Percentiles rank a stretch among this genome's conserved stretches.
Evolutionary conservation across 2,888 invertebrate species (phyloP).

Genomic region (Phyllotreta striolata): DNA sequence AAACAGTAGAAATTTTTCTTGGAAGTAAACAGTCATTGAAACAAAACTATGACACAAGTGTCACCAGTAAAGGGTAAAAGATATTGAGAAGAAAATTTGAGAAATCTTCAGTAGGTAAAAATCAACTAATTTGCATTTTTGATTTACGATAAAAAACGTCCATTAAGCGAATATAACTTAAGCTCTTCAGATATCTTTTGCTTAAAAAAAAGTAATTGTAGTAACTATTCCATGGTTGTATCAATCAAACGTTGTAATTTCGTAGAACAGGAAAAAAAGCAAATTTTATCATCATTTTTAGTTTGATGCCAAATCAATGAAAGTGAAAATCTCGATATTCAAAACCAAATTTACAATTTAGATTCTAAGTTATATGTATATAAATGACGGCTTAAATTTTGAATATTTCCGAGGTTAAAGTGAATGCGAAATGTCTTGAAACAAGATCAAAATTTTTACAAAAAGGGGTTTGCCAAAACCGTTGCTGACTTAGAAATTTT

Average conservation of each 20-base stretch:
- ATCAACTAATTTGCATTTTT: background rate
- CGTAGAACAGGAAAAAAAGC: conserved; percentile 9
- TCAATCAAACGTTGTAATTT: conserved; percentile 16
- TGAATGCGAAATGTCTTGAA: conserved; percentile 39
- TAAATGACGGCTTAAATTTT: conserved; percentile 44
- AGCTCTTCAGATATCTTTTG: conserved; percentile 13
- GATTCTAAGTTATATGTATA: conserved; percentile 43
- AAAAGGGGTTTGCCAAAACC: conserved; percentile 31
- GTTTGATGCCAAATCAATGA: conserved; percentile 41
- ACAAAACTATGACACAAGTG: too few species aligned
- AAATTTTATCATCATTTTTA: conserved; percentile 24
- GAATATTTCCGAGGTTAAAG: conserved; percentile 41
- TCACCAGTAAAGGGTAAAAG: background rate
- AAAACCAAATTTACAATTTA: conserved; percentile 37
- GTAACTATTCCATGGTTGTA: conserved; percentile 14
- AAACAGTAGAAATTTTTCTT: too few species aligned
- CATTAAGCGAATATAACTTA: background rate
- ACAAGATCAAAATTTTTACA: conserved; percentile 39
- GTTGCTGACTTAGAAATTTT: conserved; percentile 30
- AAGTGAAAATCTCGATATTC: conserved; percentile 40
- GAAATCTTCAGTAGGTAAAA: background rate
- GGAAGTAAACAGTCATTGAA: too few species aligned
- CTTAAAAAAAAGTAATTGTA: conserved; percentile 13
- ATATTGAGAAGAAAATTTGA: conserved; percentile 5
- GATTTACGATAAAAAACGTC: conserved; percentile 8